These are phyloP conservation scores for Capromys pilorides DNA, from an alignment of 2,797 vertebrate genomes.

Conservation along the genomic window DNA sequence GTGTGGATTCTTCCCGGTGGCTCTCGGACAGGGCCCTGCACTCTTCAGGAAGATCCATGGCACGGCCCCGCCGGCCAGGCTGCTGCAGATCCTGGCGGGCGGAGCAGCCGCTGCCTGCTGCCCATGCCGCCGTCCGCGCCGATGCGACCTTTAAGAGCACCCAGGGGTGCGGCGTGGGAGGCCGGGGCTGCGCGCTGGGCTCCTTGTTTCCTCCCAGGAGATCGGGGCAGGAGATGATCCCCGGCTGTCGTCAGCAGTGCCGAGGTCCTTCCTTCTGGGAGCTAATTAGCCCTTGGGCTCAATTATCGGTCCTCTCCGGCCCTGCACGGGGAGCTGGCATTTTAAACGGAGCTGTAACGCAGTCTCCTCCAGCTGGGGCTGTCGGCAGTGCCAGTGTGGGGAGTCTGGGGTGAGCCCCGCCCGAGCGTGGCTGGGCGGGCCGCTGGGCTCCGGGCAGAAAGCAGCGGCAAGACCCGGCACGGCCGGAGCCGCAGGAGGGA, in stretches of 20 bases:
- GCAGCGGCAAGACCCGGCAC: not conserved
- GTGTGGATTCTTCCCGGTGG: not conserved
- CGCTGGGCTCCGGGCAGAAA: too few relatives aligned
- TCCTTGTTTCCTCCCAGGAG: not conserved
- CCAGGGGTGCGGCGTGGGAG: not conserved
- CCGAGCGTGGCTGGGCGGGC: rapidly evolving
- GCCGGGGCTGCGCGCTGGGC: not conserved
- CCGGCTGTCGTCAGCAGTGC: not conserved
- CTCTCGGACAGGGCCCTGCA: not conserved
- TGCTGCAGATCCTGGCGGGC: not conserved
- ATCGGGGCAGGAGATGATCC: not conserved
- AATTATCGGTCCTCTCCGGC: not conserved
- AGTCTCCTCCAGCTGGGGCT: not conserved
- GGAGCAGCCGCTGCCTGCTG: rapidly evolving
- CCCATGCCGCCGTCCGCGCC: rapidly evolving
- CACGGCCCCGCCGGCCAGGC: not conserved
- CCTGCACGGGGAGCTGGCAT: not conserved
- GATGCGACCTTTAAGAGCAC: not conserved
- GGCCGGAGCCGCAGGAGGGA: too few relatives aligned
- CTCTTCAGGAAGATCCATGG: too few relatives aligned
- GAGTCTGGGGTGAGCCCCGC: not conserved
- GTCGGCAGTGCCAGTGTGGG: too few relatives aligned
- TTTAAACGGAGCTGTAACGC: not conserved
- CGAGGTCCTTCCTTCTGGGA: not conserved
- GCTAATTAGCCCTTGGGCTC: not conserved